phyloP scores from a whole-genome alignment of 2,888 invertebrate species.

The Corbicula japonica region DNA sequence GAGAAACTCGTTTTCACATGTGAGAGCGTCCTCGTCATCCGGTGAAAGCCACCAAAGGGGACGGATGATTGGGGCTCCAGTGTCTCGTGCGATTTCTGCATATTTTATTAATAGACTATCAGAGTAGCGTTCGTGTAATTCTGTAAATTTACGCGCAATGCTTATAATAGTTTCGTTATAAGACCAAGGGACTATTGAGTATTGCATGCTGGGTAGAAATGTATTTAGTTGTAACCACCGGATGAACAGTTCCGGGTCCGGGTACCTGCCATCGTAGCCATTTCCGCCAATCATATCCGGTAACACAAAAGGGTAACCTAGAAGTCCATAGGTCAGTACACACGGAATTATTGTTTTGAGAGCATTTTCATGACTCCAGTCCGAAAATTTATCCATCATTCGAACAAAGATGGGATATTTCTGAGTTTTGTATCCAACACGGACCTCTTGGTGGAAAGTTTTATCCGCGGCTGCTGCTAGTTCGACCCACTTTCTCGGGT shows the following conservation, averaged over 20 bases:
- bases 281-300: slow-evolving; percentile 92
- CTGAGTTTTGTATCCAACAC: slow-evolving; percentile 93
- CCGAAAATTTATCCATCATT: slow-evolving; percentile 94
- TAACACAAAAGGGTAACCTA: slow-evolving; percentile 94
- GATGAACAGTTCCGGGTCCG: slow-evolving; percentile 88
- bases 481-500: slow-evolving; percentile 77
- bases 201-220: slow-evolving; percentile 96
- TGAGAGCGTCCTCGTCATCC: slow-evolving; percentile 91
- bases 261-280: slow-evolving; percentile 74
- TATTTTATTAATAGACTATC: slow-evolving; percentile 74
- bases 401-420: slow-evolving; percentile 92
- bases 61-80: slow-evolving; percentile 93
- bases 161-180: slow-evolving; percentile 65
- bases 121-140: slow-evolving; percentile 75
- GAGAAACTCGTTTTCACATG: slow-evolving; percentile 90
- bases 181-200: slow-evolving; percentile 89
- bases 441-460: slow-evolving; percentile 91
- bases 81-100: slow-evolving; percentile 73
- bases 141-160: slow-evolving; percentile 72
- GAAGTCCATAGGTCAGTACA: slow-evolving; percentile 87
- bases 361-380: slow-evolving; percentile 93
- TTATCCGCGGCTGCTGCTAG: slow-evolving; percentile 75
- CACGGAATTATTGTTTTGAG: slow-evolving; percentile 93
- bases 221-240: slow-evolving; percentile 95
- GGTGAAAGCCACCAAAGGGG: slow-evolving; percentile 97